Evolutionary conservation across 2,888 invertebrate genomes (phyloP).

Genomic region (Lasioglossum malachurum): DNA sequence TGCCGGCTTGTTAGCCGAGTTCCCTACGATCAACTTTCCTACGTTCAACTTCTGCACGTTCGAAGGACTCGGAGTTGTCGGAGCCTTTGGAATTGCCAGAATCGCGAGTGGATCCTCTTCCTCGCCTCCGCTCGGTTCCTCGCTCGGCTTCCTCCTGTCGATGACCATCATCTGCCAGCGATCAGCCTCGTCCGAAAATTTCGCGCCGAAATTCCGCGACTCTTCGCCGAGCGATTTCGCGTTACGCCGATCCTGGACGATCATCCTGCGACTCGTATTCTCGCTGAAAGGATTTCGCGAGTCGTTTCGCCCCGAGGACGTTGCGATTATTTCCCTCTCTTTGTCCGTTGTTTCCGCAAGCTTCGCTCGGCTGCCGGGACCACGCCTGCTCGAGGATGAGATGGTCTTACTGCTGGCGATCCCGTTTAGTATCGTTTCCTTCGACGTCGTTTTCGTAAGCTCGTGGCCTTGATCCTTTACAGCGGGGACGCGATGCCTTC

Average conservation of each 20-base stretch:
- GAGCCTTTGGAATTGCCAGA: background rate
- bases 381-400: conserved; percentile 15
- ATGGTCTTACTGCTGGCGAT: conserved; percentile 1
- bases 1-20: background rate
- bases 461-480: background rate
- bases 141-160: background rate
- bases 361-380: background rate
- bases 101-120: background rate
- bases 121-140: background rate
- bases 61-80: background rate
- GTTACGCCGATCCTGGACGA: background rate
- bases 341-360: background rate
- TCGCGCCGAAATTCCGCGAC: background rate
- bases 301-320: background rate
- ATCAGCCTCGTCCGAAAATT: background rate
- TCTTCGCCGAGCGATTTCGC: background rate
- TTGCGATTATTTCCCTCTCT: background rate
- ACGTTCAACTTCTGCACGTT: background rate
- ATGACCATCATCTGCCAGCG: background rate
- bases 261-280: background rate
- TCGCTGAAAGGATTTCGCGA: background rate
- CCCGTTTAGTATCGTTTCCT: conserved; percentile 5
- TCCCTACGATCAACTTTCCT: background rate
- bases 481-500: background rate
- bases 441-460: background rate